Conservation (phyloP, 2,888 invertebrate species). For the Xestoiulus laeticollis region DNA sequence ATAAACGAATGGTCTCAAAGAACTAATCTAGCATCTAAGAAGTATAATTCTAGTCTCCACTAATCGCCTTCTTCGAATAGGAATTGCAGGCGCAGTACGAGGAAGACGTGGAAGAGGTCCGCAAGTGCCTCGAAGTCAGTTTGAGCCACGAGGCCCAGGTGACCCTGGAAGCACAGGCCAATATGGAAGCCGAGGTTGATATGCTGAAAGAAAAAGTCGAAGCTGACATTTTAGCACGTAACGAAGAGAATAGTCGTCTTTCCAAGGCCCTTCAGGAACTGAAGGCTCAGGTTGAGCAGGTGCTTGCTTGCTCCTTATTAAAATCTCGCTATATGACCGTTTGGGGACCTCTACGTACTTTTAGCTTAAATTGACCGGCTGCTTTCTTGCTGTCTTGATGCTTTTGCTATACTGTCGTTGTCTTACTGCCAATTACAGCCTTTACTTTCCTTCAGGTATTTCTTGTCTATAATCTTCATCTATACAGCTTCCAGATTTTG, state of each 20-base stretch:
- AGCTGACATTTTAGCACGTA: constrained; percentile 48
- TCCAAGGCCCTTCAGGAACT: constrained; percentile 44
- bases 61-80: constrained; percentile 43
- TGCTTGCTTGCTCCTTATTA: constrained; percentile 44
- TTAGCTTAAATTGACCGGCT: neutral
- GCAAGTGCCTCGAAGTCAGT: constrained; percentile 46
- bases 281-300: constrained; percentile 51
- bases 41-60: neutral
- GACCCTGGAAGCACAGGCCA: constrained; percentile 47
- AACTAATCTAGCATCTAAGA: neutral
- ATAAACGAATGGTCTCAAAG: neutral
- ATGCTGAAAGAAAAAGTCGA: constrained; percentile 48
- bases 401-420: neutral
- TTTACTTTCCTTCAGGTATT: no score
- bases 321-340: neutral
- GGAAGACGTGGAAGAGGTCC: constrained; percentile 53
- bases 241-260: constrained; percentile 47
- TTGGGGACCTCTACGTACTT: neutral
- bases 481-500: no score
- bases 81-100: constrained; percentile 52
- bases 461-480: no score
- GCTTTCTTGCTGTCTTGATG: neutral
- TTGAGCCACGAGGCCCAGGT: constrained; percentile 49
- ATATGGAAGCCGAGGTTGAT: constrained; percentile 50
- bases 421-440: neutral